These are phyloP conservation scores for Intellagama lesueurii DNA, from an alignment of 2,797 vertebrate genomes.

Conservation along the genomic window DNA sequence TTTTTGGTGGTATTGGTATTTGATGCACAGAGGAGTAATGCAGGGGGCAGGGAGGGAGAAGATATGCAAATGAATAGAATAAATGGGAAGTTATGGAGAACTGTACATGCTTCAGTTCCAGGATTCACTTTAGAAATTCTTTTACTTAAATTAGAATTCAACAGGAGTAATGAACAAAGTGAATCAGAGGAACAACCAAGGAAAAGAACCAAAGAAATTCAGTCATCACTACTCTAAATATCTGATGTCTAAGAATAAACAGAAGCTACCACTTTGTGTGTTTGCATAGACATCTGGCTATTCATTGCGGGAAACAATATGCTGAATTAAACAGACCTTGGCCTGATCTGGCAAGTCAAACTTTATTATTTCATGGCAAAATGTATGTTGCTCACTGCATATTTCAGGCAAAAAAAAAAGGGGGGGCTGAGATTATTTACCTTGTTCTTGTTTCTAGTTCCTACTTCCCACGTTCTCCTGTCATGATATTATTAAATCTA, in stretches of 20 bases:
- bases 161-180: not conserved
- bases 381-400: not conserved
- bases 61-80: not conserved
- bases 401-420: not conserved
- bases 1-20: not conserved
- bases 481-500: slow-evolving; percentile 53
- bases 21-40: not conserved
- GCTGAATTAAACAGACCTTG: not conserved
- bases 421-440: not conserved
- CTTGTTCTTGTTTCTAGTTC: not conserved
- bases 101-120: not conserved
- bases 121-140: not conserved
- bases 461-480: no score
- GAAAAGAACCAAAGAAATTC: not conserved
- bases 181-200: no score
- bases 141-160: not conserved
- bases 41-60: not conserved
- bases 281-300: not conserved
- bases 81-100: not conserved
- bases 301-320: no score
- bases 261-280: not conserved
- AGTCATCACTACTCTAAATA: no score
- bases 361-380: not conserved
- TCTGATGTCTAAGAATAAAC: not conserved
- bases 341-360: no score